Conservation (phyloP, 2,888 invertebrate genomes). For the Macroteleia sp. region DNA sequence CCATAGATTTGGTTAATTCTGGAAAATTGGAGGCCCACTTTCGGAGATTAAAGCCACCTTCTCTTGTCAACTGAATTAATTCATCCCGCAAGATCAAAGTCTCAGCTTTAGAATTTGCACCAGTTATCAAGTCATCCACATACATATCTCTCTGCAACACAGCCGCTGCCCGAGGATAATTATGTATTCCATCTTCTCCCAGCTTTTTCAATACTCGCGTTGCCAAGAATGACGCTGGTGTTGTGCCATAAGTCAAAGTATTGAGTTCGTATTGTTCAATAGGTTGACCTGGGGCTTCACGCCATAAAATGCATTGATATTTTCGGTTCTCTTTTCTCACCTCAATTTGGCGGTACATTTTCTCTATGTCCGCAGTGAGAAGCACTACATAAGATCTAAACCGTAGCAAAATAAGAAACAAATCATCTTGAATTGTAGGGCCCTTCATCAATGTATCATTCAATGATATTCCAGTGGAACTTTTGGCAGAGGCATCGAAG, state of each 20-base stretch:
- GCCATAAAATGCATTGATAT: slow-evolving; percentile 30
- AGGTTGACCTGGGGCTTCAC: slow-evolving; percentile 2
- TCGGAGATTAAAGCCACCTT: slow-evolving; percentile 9
- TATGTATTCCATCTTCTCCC: slow-evolving; percentile 10
- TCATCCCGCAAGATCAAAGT: not conserved
- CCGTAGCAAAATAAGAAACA: not conserved
- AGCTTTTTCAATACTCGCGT: slow-evolving; percentile 14
- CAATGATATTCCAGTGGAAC: slow-evolving; percentile 3
- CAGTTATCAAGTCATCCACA: slow-evolving; percentile 29
- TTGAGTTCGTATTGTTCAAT: slow-evolving; percentile 7
- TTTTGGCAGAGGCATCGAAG: not conserved
- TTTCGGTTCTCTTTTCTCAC: slow-evolving; percentile 9
- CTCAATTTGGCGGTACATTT: slow-evolving; percentile 23
- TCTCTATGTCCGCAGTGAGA: slow-evolving; percentile 8
- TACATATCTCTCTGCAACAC: slow-evolving; percentile 11
- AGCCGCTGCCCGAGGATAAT: slow-evolving; percentile 7
- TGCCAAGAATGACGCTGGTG: slow-evolving; percentile 24
- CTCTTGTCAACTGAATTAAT: not conserved
- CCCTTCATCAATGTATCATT: slow-evolving; percentile 19
- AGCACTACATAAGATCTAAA: not conserved
- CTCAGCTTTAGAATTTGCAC: not conserved
- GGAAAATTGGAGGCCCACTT: slow-evolving; percentile 24
- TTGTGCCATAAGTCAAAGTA: slow-evolving; percentile 15
- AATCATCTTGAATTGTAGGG: slow-evolving; percentile 1
- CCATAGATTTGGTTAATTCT: not conserved